Percentiles rank a stretch among this genome's conserved stretches.
These are phyloP conservation scores for Antennarius maculatus DNA, from an alignment of 2,797 vertebrate species.

Conservation along the genomic window DNA sequence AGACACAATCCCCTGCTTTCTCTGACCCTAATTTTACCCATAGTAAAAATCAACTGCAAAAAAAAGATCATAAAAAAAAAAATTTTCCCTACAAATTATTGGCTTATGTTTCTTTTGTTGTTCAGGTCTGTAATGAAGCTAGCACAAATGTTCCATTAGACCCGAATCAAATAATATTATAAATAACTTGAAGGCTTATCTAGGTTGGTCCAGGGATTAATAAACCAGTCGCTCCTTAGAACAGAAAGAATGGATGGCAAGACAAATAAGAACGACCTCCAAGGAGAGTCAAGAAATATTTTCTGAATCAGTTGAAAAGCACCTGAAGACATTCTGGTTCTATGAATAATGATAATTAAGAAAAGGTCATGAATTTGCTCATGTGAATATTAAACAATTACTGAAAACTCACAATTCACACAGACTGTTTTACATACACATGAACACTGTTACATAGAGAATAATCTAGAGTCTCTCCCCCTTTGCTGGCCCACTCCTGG, in stretches of 20 bases:
- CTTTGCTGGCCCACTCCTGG: constrained; percentile 92
- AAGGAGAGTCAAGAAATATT: not conserved
- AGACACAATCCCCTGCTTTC: not conserved
- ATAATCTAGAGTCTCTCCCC: constrained; percentile 66
- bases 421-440: constrained; percentile 4
- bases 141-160: not conserved
- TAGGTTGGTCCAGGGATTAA: too few species aligned
- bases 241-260: not conserved
- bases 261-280: not conserved
- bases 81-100: not conserved
- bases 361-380: too few species aligned
- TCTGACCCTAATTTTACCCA: not conserved
- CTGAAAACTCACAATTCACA: not conserved
- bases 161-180: not conserved
- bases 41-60: not conserved
- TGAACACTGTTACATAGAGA: constrained; percentile 58
- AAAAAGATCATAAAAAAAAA: not conserved
- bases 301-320: too few species aligned
- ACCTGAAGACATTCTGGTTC: too few species aligned
- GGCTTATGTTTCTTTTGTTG: not conserved
- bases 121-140: not conserved
- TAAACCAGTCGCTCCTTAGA: not conserved
- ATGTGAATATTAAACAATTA: too few species aligned
- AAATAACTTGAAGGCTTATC: too few species aligned
- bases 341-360: too few species aligned